These are phyloP conservation scores for Pedetes capensis DNA, from an alignment of 2,113 vertebrate genomes.

Conservation along the genomic window DNA sequence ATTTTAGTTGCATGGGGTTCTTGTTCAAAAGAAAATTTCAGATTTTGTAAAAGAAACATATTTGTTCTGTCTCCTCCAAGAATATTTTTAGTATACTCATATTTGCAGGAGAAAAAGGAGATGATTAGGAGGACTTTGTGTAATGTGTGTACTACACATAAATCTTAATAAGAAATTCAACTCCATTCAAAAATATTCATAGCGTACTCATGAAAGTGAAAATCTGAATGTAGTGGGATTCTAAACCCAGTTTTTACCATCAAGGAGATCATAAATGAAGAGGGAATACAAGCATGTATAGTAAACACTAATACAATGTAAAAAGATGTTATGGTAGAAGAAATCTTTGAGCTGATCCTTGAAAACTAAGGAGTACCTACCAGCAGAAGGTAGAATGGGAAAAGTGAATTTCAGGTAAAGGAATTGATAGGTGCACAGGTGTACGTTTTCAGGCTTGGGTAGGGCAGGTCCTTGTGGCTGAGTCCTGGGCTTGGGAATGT, in stretches of 20 bases:
- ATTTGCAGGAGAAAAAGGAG: background rate
- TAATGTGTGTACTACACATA: background rate
- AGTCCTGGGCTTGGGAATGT: no score
- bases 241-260: background rate
- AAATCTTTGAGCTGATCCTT: background rate
- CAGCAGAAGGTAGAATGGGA: background rate
- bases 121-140: background rate
- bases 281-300: background rate
- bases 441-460: background rate
- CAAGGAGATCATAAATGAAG: background rate
- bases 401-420: background rate
- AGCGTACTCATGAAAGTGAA: background rate
- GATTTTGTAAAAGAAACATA: background rate
- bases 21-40: conserved; percentile 15
- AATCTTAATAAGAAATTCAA: background rate
- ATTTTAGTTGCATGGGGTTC: background rate
- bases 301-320: background rate
- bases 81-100: conserved; percentile 2
- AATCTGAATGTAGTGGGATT: background rate
- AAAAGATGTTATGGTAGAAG: background rate
- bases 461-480: background rate
- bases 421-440: background rate
- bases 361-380: background rate
- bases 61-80: background rate
- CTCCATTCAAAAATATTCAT: background rate